Evolutionary conservation across 2,113 vertebrate species (phyloP).

Genomic region (Glaucomys volans): DNA sequence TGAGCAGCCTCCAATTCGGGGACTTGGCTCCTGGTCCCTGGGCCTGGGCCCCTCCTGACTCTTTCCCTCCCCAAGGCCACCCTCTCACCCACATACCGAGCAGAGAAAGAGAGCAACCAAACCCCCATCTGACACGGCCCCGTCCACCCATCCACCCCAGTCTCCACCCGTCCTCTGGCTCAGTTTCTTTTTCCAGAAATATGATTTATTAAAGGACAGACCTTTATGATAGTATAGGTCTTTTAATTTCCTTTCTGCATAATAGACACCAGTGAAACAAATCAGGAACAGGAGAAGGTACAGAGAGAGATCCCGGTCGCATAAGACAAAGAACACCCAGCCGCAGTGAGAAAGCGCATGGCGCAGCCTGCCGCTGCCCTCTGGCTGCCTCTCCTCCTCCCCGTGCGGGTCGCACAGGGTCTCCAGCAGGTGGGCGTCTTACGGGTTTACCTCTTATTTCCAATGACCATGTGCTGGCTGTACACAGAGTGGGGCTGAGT

Average conservation of each 20-base stretch:
- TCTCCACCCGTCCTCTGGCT: not conserved
- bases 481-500: not conserved
- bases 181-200: not conserved
- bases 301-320: fast-evolving
- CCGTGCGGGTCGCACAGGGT: too few species aligned
- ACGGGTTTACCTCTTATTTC: not conserved
- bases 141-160: not conserved
- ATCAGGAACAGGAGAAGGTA: not conserved
- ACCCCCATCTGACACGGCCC: too few species aligned
- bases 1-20: too few species aligned
- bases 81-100: too few species aligned
- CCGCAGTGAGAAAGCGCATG: too few species aligned
- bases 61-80: too few species aligned
- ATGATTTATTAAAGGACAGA: not conserved
- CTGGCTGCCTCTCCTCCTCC: not conserved
- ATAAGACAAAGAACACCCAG: not conserved
- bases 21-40: too few species aligned
- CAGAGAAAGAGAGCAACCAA: too few species aligned
- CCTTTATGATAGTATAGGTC: not conserved
- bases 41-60: too few species aligned
- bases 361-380: not conserved
- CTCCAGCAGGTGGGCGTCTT: too few species aligned
- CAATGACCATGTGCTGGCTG: not conserved
- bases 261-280: not conserved
- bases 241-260: not conserved